Conservation (phyloP, 1,140 invertebrate species). For the Pseudobourletiella spinata region DNA sequence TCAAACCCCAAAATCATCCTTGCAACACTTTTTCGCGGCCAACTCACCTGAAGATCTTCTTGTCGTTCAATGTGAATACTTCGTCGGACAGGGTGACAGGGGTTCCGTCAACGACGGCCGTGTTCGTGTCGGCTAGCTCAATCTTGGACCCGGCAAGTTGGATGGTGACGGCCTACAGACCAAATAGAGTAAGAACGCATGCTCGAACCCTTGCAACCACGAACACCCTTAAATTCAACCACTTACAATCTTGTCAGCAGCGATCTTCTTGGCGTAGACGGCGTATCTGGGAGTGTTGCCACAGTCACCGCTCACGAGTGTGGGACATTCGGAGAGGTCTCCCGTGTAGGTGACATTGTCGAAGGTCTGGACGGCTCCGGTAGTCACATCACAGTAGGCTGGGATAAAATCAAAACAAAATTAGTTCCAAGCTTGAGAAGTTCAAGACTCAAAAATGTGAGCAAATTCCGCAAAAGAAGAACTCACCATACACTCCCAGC, state of each 20-base stretch:
- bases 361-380: slow-evolving; percentile 29
- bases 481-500: slow-evolving; percentile 29
- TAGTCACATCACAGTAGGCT: slow-evolving; percentile 32
- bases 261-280: slow-evolving; percentile 25
- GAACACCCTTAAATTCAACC: too few relatives aligned
- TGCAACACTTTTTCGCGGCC: not conserved
- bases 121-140: slow-evolving; percentile 31
- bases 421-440: too few relatives aligned
- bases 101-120: slow-evolving; percentile 26
- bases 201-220: too few relatives aligned
- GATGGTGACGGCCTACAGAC: slow-evolving; percentile 27
- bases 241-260: slow-evolving; percentile 34
- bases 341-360: slow-evolving; percentile 34
- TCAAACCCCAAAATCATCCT: not conserved
- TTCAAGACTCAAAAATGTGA: too few relatives aligned
- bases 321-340: slow-evolving; percentile 30
- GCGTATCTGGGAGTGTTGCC: slow-evolving; percentile 27
- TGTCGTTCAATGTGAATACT: slow-evolving; percentile 22
- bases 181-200: too few relatives aligned
- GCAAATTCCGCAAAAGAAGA: not conserved
- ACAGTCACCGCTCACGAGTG: slow-evolving; percentile 32
- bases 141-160: slow-evolving; percentile 30
- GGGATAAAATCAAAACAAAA: not conserved
- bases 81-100: slow-evolving; percentile 18
- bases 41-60: slow-evolving; percentile 35